These are phyloP conservation scores for Platysternon megacephalum DNA, from an alignment of 2,113 vertebrate genomes.

Conservation along the genomic window DNA sequence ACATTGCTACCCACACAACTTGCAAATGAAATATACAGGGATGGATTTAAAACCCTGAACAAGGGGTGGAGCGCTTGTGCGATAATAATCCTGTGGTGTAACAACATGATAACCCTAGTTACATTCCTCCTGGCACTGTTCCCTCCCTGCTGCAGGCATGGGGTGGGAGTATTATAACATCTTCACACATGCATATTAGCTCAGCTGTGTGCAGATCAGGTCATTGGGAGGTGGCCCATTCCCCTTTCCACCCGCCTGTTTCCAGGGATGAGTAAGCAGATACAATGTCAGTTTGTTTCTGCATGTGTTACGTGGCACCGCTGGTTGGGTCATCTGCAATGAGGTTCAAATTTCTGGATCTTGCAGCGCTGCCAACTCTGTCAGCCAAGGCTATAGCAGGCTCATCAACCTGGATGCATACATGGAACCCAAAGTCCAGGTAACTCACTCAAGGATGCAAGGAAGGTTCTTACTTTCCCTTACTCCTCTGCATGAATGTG, in stretches of 20 bases:
- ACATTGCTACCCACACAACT: accelerated
- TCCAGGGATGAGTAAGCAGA: background rate
- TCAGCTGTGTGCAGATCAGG: background rate
- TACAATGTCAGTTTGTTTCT: background rate
- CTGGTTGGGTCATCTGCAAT: background rate
- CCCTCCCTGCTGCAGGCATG: background rate
- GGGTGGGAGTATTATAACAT: background rate
- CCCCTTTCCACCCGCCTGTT: background rate
- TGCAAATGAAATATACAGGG: background rate
- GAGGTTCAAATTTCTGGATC: background rate
- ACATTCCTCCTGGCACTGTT: background rate
- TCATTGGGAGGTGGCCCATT: background rate
- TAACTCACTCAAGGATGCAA: background rate
- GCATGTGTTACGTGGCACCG: background rate
- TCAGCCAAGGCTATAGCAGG: background rate
- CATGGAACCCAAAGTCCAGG: background rate
- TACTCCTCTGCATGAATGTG: background rate
- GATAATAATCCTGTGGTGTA: background rate
- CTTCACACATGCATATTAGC: background rate
- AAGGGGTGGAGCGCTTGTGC: background rate
- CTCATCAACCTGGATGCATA: background rate
- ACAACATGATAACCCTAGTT: background rate
- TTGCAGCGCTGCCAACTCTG: background rate
- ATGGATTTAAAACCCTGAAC: background rate
- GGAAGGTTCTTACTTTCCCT: background rate